Evolutionary conservation across 2,888 invertebrate genomes (phyloP).

Genomic region (Diabrotica balteata): DNA sequence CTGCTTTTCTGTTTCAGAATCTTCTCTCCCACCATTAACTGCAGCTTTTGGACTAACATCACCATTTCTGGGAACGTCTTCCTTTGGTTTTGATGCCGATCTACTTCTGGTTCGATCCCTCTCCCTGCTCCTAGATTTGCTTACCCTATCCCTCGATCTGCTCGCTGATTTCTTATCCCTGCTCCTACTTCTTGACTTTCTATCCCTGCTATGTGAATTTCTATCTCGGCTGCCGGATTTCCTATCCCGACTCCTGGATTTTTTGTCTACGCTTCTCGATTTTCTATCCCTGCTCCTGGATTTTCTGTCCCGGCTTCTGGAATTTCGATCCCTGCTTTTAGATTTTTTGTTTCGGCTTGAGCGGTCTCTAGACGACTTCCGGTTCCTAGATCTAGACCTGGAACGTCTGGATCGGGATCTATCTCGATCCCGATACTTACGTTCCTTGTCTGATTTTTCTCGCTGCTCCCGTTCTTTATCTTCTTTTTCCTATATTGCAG

Average conservation of each 20-base stretch:
- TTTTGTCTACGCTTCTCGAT: slow-evolving; percentile 42
- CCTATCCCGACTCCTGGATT: slow-evolving; percentile 37
- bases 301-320: slow-evolving; percentile 42
- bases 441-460: slow-evolving; percentile 58
- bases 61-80: slow-evolving; percentile 56
- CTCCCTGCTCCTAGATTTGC: slow-evolving; percentile 34
- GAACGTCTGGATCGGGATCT: slow-evolving; percentile 54
- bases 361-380: slow-evolving; percentile 28
- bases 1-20: slow-evolving; percentile 44
- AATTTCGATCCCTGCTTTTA: slow-evolving; percentile 38
- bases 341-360: slow-evolving; percentile 33
- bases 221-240: slow-evolving; percentile 38
- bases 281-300: slow-evolving; percentile 45
- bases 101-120: slow-evolving; percentile 31
- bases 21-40: slow-evolving; percentile 48
- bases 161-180: slow-evolving; percentile 27
- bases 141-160: slow-evolving; percentile 33
- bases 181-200: slow-evolving; percentile 40
- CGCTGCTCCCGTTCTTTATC: slow-evolving; percentile 57
- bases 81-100: slow-evolving; percentile 48
- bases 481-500: slow-evolving; percentile 71
- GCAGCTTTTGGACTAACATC: slow-evolving; percentile 53
- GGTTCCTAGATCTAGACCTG: slow-evolving; percentile 42
- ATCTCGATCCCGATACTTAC: slow-evolving; percentile 62
- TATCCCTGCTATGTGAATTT: slow-evolving; percentile 43